phyloP scores from a whole-genome alignment of 23 tunicate genomes.

The Halocynthia roretzi region DNA sequence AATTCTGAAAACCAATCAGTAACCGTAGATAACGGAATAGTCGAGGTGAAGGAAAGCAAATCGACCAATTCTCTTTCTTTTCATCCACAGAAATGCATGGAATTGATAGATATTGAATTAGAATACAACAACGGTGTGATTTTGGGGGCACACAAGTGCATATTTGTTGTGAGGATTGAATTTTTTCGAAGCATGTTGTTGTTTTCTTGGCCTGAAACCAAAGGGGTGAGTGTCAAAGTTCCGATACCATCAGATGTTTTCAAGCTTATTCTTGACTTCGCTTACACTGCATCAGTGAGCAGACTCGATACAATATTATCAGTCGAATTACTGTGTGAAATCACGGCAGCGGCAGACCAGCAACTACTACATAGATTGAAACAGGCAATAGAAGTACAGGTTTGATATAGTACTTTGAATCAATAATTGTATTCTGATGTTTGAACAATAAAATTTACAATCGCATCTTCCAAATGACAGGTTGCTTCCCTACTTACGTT shows the following conservation, averaged over 20 bases:
- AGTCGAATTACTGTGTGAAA: constrained; percentile 52
- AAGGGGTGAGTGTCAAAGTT: constrained; percentile 49
- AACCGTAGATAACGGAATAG: too few species aligned
- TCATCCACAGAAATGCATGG: too few species aligned
- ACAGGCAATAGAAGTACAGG: constrained; percentile 61
- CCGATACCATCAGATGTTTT: constrained; percentile 75
- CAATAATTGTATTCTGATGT: background rate
- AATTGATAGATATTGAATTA: too few species aligned
- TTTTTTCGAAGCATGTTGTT: too few species aligned
- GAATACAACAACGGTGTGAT: too few species aligned
- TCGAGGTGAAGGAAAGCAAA: too few species aligned
- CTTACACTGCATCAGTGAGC: constrained; percentile 65
- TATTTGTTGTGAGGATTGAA: too few species aligned
- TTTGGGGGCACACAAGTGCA: too few species aligned
- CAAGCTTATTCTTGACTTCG: constrained; percentile 43
- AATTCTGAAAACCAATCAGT: too few species aligned
- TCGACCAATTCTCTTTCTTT: too few species aligned
- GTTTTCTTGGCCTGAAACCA: too few species aligned
- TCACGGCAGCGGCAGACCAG: constrained; percentile 73
- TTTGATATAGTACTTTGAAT: too few species aligned
- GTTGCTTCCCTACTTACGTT: constrained; percentile 64
- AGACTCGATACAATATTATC: constrained; percentile 3
- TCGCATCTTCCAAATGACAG: constrained; percentile 17
- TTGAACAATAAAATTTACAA: background rate
- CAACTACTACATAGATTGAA: constrained; percentile 55